Evolutionary conservation across 2,797 vertebrate genomes (phyloP).

Genomic region (Nannoperca australis): DNA sequence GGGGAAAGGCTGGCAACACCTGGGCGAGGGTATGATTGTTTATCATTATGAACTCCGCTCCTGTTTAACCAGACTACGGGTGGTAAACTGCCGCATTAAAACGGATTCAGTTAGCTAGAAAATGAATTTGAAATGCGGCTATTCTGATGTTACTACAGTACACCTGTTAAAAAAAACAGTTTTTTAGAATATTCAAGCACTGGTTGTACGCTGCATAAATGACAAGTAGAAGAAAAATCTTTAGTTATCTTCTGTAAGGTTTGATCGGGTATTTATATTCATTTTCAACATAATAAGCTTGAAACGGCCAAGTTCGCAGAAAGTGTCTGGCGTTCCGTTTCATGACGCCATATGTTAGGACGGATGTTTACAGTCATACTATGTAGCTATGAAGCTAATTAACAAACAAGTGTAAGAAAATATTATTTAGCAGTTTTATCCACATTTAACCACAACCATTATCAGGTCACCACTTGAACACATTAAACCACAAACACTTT

Average conservation of each 20-base stretch:
- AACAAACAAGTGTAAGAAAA: not conserved
- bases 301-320: not conserved
- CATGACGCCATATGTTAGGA: not conserved
- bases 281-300: not conserved
- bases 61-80: not conserved
- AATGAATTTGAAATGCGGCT: not conserved
- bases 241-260: accelerated
- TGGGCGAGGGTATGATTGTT: not conserved
- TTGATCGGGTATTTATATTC: not conserved
- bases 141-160: not conserved
- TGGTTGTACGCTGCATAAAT: not conserved
- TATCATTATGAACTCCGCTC: too few species aligned
- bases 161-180: not conserved
- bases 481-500: not conserved
- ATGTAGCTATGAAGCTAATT: not conserved
- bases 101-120: not conserved
- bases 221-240: not conserved
- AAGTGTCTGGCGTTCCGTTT: not conserved
- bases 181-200: not conserved
- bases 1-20: not conserved
- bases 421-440: accelerated
- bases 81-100: not conserved
- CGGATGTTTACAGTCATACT: slow-evolving; percentile 11
- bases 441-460: not conserved
- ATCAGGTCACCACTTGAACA: not conserved